These are phyloP conservation scores for Flexamia atlantica DNA, from an alignment of 2,888 invertebrate genomes.

Conservation along the genomic window DNA sequence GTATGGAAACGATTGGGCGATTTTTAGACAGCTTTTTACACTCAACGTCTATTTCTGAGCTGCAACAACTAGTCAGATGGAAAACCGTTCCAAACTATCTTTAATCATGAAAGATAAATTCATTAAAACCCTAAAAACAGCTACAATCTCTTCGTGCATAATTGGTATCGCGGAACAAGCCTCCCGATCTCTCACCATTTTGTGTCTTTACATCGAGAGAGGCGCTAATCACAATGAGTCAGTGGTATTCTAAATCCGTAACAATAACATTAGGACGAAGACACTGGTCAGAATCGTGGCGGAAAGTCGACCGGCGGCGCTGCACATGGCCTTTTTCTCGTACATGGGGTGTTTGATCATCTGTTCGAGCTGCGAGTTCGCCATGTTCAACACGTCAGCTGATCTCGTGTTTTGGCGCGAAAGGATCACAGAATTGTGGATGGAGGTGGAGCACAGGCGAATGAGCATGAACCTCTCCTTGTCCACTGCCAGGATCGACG, in stretches of 20 bases:
- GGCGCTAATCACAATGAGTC: neutral
- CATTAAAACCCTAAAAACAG: too few relatives aligned
- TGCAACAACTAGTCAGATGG: too few relatives aligned
- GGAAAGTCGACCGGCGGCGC: neutral
- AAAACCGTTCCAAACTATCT: too few relatives aligned
- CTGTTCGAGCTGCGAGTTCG: neutral
- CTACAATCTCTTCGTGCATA: too few relatives aligned
- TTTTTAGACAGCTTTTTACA: too few relatives aligned
- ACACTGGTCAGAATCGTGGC: neutral
- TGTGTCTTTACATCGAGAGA: constrained; percentile 20
- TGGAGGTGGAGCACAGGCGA: constrained; percentile 15
- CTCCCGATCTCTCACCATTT: neutral
- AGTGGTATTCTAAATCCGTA: neutral
- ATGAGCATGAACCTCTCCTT: constrained; percentile 40
- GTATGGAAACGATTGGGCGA: too few relatives aligned
- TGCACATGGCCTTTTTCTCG: constrained; percentile 26
- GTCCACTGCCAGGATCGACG: constrained; percentile 3
- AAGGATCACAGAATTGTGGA: constrained; percentile 31
- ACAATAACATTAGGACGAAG: neutral
- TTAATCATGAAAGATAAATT: too few relatives aligned
- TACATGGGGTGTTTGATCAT: constrained; percentile 12
- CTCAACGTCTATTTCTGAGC: too few relatives aligned
- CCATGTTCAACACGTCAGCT: neutral
- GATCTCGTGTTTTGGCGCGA: constrained; percentile 29
- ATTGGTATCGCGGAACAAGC: too few relatives aligned